phyloP scores from a whole-genome alignment of 2,797 vertebrate species.

The Onychomys leucogaster region DNA sequence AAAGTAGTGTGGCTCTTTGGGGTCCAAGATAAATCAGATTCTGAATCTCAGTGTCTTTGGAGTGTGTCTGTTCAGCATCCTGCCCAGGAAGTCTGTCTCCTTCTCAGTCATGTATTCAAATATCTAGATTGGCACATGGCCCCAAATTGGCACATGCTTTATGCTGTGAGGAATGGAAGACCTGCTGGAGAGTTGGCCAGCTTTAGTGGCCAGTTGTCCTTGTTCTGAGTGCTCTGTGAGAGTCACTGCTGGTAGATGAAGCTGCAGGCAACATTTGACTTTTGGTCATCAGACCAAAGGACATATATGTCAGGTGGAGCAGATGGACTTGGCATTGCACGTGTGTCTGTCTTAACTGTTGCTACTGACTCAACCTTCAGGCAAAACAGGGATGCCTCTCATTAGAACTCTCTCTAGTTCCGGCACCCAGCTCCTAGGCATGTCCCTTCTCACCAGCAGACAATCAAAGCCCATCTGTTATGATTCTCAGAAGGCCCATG shows the following conservation, averaged over 20 bases:
- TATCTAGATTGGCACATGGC: neutral
- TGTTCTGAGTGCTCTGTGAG: neutral
- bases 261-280: neutral
- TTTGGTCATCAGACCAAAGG: neutral
- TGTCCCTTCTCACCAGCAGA: neutral
- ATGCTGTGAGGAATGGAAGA: neutral
- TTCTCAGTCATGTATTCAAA: neutral
- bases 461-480: neutral
- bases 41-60: neutral
- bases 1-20: neutral
- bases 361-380: neutral
- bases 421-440: neutral
- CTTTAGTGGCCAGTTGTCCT: neutral
- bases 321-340: neutral
- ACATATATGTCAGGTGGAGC: neutral
- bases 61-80: fast-evolving
- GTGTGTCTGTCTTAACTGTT: neutral
- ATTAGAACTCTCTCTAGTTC: neutral
- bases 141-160: neutral
- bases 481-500: neutral
- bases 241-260: neutral
- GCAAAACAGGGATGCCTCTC: neutral
- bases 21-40: neutral
- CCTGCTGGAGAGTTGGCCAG: neutral
- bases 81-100: neutral